Conservation (phyloP, 2,888 invertebrate species). For the Hoplodrina ambigua region DNA sequence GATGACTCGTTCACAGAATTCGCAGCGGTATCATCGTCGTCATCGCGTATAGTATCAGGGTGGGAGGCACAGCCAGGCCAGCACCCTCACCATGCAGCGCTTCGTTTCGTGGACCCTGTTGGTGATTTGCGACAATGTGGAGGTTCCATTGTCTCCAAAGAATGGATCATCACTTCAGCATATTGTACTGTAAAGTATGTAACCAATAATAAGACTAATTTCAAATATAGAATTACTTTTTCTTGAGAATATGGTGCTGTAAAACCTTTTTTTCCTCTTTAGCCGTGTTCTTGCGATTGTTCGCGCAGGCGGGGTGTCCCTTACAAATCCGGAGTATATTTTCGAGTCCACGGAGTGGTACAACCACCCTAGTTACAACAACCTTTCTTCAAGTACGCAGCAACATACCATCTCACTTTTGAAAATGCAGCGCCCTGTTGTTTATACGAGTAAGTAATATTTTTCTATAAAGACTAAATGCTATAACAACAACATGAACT, state of each 20-base stretch:
- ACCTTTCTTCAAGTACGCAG: neutral
- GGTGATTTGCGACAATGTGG: conserved; percentile 18
- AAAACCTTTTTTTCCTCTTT: neutral
- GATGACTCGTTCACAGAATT: neutral
- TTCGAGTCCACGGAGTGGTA: conserved; percentile 25
- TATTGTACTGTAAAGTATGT: conserved; percentile 17
- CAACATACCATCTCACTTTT: conserved; percentile 16
- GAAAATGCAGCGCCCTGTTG: conserved; percentile 3
- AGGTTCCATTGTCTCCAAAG: conserved; percentile 30
- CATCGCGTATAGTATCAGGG: too few species aligned
- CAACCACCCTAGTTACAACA: neutral
- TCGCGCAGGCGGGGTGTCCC: conserved; percentile 6
- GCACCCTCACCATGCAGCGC: conserved; percentile 21
- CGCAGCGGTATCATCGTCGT: neutral
- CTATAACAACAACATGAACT: too few species aligned
- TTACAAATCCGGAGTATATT: conserved; percentile 7
- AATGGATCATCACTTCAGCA: conserved; percentile 27
- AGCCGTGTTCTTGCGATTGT: neutral
- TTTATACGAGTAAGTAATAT: conserved; percentile 6
- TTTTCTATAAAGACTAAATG: too few species aligned
- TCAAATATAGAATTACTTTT: too few species aligned
- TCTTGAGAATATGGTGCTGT: too few species aligned
- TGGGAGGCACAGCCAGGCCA: conserved; percentile 19
- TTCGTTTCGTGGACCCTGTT: conserved; percentile 12
- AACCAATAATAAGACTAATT: too few species aligned